Conservation (phyloP, 2,888 invertebrate species). For the Belgica antarctica region DNA sequence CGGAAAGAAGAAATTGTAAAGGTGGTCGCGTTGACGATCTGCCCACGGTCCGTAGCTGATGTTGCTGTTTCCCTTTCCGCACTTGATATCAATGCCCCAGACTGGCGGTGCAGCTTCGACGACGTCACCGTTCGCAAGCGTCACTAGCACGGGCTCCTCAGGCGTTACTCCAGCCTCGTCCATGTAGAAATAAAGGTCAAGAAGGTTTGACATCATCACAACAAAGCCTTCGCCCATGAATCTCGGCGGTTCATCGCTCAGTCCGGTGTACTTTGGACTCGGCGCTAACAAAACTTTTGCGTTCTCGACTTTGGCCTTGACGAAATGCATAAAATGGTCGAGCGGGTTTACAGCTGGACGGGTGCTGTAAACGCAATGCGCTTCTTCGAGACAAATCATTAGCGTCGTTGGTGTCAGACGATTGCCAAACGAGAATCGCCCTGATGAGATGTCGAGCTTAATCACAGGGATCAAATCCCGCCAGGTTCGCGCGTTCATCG, state of each 20-base stretch:
- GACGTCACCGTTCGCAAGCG: constrained; percentile 87
- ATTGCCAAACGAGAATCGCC: constrained; percentile 93
- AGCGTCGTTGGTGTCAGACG: constrained; percentile 89
- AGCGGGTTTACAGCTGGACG: constrained; percentile 90
- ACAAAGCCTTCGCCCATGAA: constrained; percentile 99
- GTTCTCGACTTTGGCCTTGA: constrained; percentile 92
- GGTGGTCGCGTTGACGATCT: constrained; percentile 90
- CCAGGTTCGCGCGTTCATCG: constrained; percentile 87
- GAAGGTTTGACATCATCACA: constrained; percentile 89
- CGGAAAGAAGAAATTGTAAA: constrained; percentile 95
- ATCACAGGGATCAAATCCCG: constrained; percentile 94
- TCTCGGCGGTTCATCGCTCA: constrained; percentile 88
- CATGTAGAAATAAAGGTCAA: constrained; percentile 95
- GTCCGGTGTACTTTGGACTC: constrained; percentile 89
- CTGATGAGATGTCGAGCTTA: constrained; percentile 88
- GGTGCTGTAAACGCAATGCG: constrained; percentile 90
- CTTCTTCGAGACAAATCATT: constrained; percentile 88
- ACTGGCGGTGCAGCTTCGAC: constrained; percentile 91
- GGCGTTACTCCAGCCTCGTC: constrained; percentile 94
- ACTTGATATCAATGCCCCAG: constrained; percentile 94
- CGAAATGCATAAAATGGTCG: constrained; percentile 94
- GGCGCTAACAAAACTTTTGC: constrained; percentile 94
- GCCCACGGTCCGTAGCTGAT: constrained; percentile 99
- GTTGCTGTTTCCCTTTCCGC: constrained; percentile 86
- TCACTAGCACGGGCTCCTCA: constrained; percentile 84